Conservation (phyloP, 92 coral and sea anemone species). For the Montipora capitata region DNA sequence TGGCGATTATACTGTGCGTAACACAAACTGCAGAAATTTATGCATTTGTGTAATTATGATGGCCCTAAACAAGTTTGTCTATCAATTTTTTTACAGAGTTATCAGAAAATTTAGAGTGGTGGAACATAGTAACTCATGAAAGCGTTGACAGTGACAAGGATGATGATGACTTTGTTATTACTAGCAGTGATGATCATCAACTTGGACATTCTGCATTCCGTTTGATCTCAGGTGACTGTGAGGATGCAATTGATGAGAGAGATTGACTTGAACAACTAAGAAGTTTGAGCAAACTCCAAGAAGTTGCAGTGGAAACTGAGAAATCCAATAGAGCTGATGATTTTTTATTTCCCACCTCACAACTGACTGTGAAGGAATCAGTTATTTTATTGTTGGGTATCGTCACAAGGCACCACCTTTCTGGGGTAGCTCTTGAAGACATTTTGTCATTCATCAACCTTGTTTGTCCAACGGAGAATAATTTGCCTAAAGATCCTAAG, state of each 20-base stretch:
- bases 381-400: slow-evolving; percentile 36
- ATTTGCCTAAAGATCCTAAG: slow-evolving; percentile 8
- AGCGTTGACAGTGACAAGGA: not conserved
- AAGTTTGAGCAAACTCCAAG: not conserved
- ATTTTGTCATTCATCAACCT: slow-evolving; percentile 23
- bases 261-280: slow-evolving; percentile 16
- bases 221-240: not conserved
- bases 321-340: not conserved
- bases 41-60: not conserved
- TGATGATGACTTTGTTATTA: not conserved
- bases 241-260: slow-evolving; percentile 5
- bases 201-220: not conserved
- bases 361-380: slow-evolving; percentile 29
- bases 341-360: slow-evolving; percentile 24
- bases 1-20: not conserved
- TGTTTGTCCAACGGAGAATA: slow-evolving; percentile 41
- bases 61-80: not conserved
- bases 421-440: slow-evolving; percentile 51
- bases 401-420: slow-evolving; percentile 36
- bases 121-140: not conserved
- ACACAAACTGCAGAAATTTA: not conserved
- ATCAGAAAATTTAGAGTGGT: not conserved
- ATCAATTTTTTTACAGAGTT: not conserved
- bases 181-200: no score
- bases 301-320: not conserved